Evolutionary conservation across 2,888 invertebrate species (phyloP), one percentile per base, ranked within the genome.

Genomic region (Drosophila meridiana): DNA sequence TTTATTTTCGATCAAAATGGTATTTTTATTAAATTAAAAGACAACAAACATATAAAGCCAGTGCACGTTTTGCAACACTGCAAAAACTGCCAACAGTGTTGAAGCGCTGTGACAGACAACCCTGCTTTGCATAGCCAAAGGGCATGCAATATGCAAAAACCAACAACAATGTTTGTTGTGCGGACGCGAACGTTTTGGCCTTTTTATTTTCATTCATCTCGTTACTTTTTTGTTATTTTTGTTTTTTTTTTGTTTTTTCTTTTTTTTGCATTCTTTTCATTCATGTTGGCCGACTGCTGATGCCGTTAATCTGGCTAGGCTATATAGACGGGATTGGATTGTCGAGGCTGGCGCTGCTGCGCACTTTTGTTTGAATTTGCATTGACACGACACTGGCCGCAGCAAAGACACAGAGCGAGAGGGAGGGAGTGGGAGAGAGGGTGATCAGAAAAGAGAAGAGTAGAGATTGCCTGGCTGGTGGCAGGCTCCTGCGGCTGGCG

Each of bases 301-400:
- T 83, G 84, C 82, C 86, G 86, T 89, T 87, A 87, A 87, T 87
- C 89, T 74, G 80, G 71, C 63, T 73, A 58, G 63, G 59, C 75
- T 69, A 78, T 71, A 62, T 68, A 62, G 67, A 72, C 69, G 63
- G 74, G 70, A 75, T 71, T 78, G 73, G 73, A 64, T 70, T 78
- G 78, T 65, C 53, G 65, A 40, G 38, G 53, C 69, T 68, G 66
- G 64, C 42, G 42, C 42, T 42, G 73, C 62, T 75, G 76, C 56
- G 64, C 72, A 82, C 77, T 87, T 81, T 85, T 82, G 85, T 89
- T 87, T 85, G 80, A 74, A 81, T 81, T 85, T 79, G 71, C 82
- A 82, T 73, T 74, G 76, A 75, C 73, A 73, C 61, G 70, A 64
- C 56, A 30, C 30, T 55, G 66, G 68, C 42, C 53, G 60, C 63